Percentiles rank a stretch among this genome's conserved stretches.
phyloP scores from a whole-genome alignment of 2,888 invertebrate species.

The Kryphioiulus occultus region DNA sequence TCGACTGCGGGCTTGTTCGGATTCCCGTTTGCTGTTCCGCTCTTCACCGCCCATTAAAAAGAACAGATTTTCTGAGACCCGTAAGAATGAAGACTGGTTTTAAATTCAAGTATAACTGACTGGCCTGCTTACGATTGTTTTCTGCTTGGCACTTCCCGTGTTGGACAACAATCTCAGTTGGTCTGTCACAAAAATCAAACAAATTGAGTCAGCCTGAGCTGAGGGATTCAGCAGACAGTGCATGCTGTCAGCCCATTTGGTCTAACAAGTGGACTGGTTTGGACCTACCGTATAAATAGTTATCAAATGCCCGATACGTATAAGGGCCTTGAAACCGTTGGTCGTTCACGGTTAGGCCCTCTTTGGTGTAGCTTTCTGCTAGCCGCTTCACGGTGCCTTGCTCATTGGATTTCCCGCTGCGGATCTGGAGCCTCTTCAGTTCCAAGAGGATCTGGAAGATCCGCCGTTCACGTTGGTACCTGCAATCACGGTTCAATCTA shows the following conservation, averaged over 20 bases:
- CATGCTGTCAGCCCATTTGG: too few species aligned
- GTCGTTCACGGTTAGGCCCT: conserved; percentile 74
- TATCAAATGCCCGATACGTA: conserved; percentile 74
- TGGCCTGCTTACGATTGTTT: conserved; percentile 66
- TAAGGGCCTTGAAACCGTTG: conserved; percentile 65
- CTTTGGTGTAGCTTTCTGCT: conserved; percentile 82
- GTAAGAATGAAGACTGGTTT: conserved; percentile 49
- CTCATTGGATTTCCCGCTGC: conserved; percentile 87
- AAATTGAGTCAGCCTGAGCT: conserved; percentile 37
- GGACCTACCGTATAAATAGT: conserved; percentile 77
- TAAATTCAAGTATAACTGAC: conserved; percentile 70
- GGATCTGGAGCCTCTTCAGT: conserved; percentile 88
- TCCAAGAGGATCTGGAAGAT: conserved; percentile 93
- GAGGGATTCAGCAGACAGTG: too few species aligned
- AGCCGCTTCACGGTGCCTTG: conserved; percentile 85
- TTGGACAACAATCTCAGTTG: conserved; percentile 55
- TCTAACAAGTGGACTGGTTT: too few species aligned
- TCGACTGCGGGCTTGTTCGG: conserved; percentile 56
- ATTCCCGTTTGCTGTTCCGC: neutral
- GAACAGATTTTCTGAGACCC: neutral
- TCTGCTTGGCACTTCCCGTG: conserved; percentile 15
- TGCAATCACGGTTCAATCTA: conserved; percentile 55
- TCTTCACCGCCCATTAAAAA: neutral
- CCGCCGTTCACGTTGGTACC: conserved; percentile 89
- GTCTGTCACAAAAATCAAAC: conserved; percentile 54